phyloP scores from a whole-genome alignment of 2,113 vertebrate species.

The Coptodon bakossiorum region DNA sequence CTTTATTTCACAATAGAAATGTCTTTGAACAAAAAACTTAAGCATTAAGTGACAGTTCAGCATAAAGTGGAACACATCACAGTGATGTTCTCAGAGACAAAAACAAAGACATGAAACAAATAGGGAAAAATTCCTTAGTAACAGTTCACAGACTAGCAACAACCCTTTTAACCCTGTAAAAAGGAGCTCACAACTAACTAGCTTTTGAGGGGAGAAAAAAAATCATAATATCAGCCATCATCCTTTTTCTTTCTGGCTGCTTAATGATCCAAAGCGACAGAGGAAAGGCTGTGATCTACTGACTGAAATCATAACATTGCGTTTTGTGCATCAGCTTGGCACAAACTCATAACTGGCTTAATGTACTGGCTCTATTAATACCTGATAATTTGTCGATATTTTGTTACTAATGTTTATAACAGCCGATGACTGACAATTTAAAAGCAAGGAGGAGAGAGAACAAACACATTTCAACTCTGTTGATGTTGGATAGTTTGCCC shows the following conservation, averaged over 20 bases:
- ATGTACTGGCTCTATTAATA: not conserved
- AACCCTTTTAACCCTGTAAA: not conserved
- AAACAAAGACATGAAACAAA: not conserved
- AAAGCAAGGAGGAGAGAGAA: not conserved
- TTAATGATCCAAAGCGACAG: not conserved
- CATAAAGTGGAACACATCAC: not conserved
- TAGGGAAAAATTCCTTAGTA: not conserved
- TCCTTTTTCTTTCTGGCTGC: not conserved
- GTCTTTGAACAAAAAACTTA: not conserved
- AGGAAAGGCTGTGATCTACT: not conserved
- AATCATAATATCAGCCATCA: not conserved
- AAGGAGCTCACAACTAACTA: not conserved
- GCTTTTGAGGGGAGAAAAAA: not conserved
- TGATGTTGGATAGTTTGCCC: not conserved
- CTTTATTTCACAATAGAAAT: not conserved
- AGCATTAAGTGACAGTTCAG: not conserved
- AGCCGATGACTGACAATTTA: not conserved
- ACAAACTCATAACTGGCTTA: not conserved
- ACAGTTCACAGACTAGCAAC: not conserved
- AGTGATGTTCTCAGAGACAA: not conserved
- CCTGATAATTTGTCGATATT: not conserved
- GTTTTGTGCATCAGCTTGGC: not conserved
- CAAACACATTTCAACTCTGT: not conserved
- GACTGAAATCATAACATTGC: not conserved
- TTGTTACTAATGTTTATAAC: not conserved